A percentile compares a stretch with the other conserved stretches of the same genome.
Evolutionary conservation across 2,113 vertebrate species (phyloP).

Genomic region (Strix aluco): DNA sequence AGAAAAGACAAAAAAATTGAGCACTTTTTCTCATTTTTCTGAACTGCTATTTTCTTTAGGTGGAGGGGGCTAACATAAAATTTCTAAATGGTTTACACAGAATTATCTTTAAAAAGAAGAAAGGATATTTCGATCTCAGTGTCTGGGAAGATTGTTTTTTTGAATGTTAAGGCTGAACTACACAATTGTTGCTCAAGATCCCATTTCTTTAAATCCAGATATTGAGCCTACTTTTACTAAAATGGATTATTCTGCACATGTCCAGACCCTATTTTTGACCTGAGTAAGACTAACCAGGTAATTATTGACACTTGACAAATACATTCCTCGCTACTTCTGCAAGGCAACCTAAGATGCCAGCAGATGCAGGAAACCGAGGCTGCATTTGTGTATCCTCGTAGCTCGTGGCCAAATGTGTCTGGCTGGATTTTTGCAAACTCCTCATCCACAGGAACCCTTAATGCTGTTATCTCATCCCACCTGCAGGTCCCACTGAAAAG

Average conservation of each 20-base stretch:
- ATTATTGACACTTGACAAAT: neutral
- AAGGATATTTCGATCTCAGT: neutral
- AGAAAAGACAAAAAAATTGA: neutral
- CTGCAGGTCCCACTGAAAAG: neutral
- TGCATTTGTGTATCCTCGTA: neutral
- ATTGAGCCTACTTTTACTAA: neutral
- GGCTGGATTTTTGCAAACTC: neutral
- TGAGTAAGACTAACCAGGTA: neutral
- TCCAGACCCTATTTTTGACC: neutral
- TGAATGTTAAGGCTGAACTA: neutral
- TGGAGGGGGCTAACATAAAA: neutral
- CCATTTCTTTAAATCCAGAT: neutral
- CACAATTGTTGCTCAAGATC: neutral
- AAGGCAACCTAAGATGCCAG: neutral
- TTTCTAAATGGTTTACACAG: neutral
- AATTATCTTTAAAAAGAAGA: neutral
- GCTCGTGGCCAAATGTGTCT: neutral
- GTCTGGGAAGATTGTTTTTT: neutral
- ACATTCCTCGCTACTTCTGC: neutral
- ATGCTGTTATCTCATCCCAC: neutral
- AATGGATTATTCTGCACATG: neutral
- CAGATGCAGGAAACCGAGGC: neutral
- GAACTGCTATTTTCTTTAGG: neutral
- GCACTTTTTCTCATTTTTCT: neutral
- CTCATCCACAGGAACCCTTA: neutral